These are phyloP conservation scores for Brenthis hecate DNA, from an alignment of 2,888 invertebrate species.

Conservation along the genomic window DNA sequence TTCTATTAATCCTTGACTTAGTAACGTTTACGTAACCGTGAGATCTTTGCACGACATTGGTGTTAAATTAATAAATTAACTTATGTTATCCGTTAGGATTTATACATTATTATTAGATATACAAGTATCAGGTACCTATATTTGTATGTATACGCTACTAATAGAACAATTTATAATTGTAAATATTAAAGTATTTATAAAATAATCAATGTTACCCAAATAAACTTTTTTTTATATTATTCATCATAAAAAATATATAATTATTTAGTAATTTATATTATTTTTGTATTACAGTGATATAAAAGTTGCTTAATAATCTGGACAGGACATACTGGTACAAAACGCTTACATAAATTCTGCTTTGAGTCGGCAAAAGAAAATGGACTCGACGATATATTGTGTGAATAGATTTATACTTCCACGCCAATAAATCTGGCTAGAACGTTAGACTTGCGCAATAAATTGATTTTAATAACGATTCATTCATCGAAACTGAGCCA, in stretches of 20 bases:
- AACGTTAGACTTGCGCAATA: conserved; percentile 42
- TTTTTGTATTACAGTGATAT: neutral
- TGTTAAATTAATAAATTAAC: conserved; percentile 28
- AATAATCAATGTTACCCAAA: no score
- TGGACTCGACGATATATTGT: conserved; percentile 40
- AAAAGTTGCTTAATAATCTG: conserved; percentile 10
- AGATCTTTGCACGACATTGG: conserved; percentile 51
- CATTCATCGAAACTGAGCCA: conserved; percentile 57
- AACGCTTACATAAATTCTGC: conserved; percentile 29
- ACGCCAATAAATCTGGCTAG: conserved; percentile 39
- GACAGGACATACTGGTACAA: conserved; percentile 7
- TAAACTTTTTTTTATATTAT: no score
- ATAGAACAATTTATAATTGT: no score
- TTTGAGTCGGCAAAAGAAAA: conserved; percentile 34
- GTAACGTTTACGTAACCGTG: conserved; percentile 71
- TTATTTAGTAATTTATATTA: no score
- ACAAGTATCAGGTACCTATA: no score
- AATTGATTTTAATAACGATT: conserved; percentile 50
- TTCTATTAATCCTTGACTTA: conserved; percentile 72
- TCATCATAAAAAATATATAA: no score
- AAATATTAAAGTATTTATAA: no score
- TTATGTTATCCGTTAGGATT: neutral
- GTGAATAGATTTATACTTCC: conserved; percentile 43
- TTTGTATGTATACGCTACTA: no score
- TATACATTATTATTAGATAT: no score